A percentile compares a stretch with the other conserved stretches of the same genome.
Conservation (phyloP, 2,113 vertebrate species). For the Thryonomys swinderianus region DNA sequence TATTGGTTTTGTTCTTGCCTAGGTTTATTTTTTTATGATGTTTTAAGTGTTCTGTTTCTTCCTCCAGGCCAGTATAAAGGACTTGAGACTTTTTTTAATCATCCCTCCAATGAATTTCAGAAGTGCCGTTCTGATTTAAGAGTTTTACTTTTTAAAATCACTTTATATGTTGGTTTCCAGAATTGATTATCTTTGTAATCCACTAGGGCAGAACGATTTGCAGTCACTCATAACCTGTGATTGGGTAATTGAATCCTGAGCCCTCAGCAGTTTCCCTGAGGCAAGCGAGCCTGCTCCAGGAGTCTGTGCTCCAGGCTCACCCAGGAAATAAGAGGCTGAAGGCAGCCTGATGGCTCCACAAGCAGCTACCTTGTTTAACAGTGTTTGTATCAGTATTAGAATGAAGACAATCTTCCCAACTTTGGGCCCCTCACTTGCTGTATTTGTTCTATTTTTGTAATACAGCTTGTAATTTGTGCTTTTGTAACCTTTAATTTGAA, state of each 20-base stretch:
- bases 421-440: neutral
- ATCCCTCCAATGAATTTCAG: slow-evolving; percentile 74
- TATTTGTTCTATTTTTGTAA: slow-evolving; percentile 24
- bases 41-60: slow-evolving; percentile 83
- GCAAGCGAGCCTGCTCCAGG: slow-evolving; percentile 61
- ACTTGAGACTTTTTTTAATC: slow-evolving; percentile 81
- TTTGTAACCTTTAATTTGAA: neutral
- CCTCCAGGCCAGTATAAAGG: slow-evolving; percentile 87
- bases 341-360: slow-evolving; percentile 39
- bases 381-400: neutral
- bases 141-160: slow-evolving; percentile 56
- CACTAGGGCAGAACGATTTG: slow-evolving; percentile 52
- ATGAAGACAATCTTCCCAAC: slow-evolving; percentile 42
- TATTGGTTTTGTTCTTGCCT: slow-evolving; percentile 80
- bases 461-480: neutral
- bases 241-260: slow-evolving; percentile 67
- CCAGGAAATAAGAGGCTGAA: slow-evolving; percentile 1
- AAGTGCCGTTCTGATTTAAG: slow-evolving; percentile 74
- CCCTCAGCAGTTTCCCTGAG: slow-evolving; percentile 65
- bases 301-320: slow-evolving; percentile 29
- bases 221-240: slow-evolving; percentile 63
- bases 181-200: slow-evolving; percentile 77
- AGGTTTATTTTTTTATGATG: slow-evolving; percentile 76
- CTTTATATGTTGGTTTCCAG: slow-evolving; percentile 69
- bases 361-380: slow-evolving; percentile 60